Base-by-base conservation (phyloP, 2,888 invertebrate genomes). In the Mesochorus sp. region DNA sequence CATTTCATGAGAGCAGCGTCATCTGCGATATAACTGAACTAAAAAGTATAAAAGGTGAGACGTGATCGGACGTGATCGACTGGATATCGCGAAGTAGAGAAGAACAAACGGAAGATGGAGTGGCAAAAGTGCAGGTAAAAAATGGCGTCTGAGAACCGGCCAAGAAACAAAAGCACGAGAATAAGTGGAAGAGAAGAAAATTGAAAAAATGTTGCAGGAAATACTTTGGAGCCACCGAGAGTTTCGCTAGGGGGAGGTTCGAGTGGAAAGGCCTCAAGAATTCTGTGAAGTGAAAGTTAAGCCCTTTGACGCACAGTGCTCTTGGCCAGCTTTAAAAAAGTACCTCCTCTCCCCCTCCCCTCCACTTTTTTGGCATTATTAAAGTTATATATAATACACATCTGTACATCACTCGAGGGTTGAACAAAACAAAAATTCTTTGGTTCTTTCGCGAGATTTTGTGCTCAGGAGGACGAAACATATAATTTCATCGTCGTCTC, bases 301-400 rank as follows among this genome's bases (percentile, higher is more conserved):
- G 74, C 66, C 61, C 71, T 79, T 79, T 79, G 78, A 79, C 74
- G 74, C 28, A 59, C 34, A 14, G 44, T 74, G 51, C 53, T 74
- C 28, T 49, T 10, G 5, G 31, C 19, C 51, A 57, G 73, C 64
- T 74, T 70, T 62, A 73, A 68, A 64, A 70, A 67, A 57, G 44
- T 8, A 49, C 26, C 10, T 24, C 14, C 17, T 14, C 34, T 21
- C 12, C 34, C 44, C 10, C 34, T 5, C 53, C 14, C 51, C 19
- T 61, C 79, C 19, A n/a, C n/a, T n/a, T n/a, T n/a, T n/a, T n/a
- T n/a, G 77, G 83, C 81, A 82, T 87, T 88, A 88, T 88, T 83
- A 87, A 87, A 87, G 85, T 87, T 82, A 80, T 81, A 82, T 81
- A 68, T 70, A 70, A 68, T 67, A 61, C 51, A 42, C 74, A 59